phyloP scores from a whole-genome alignment of 2,888 invertebrate genomes.

The Helobdella robusta region DNA sequence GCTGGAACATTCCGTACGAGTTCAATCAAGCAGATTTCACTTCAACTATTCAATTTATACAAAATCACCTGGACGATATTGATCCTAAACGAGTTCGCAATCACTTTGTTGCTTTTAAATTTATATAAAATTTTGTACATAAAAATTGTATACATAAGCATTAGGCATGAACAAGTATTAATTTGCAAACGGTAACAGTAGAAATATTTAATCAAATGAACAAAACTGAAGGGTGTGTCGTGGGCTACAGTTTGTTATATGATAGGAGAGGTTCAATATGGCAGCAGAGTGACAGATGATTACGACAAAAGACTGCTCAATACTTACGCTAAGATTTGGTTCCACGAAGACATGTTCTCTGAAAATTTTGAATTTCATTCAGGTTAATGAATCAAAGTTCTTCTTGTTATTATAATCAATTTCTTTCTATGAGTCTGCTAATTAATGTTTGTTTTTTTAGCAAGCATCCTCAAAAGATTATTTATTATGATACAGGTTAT shows the following conservation, averaged over 20 bases:
- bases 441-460: not conserved
- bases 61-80: conserved; percentile 45
- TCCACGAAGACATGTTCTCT: conserved; percentile 48
- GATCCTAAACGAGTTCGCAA: conserved; percentile 46
- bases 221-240: conserved; percentile 48
- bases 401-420: not conserved
- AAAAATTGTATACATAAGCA: not conserved
- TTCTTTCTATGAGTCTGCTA: not conserved
- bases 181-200: not conserved
- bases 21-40: conserved; percentile 40
- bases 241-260: conserved; percentile 51
- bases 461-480: not conserved
- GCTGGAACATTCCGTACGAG: conserved; percentile 42
- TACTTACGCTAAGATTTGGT: conserved; percentile 50
- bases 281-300: conserved; percentile 51
- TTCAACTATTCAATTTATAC: conserved; percentile 40
- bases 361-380: conserved; percentile 47
- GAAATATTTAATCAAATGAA: no score
- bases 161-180: not conserved
- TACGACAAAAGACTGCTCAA: conserved; percentile 49
- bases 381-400: conserved; percentile 13
- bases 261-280: conserved; percentile 52
- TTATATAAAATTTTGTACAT: not conserved
- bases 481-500: conserved; percentile 43
- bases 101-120: not conserved